Conservation (phyloP, 2,888 invertebrate species). For the Drosophila subsilvestris region DNA sequence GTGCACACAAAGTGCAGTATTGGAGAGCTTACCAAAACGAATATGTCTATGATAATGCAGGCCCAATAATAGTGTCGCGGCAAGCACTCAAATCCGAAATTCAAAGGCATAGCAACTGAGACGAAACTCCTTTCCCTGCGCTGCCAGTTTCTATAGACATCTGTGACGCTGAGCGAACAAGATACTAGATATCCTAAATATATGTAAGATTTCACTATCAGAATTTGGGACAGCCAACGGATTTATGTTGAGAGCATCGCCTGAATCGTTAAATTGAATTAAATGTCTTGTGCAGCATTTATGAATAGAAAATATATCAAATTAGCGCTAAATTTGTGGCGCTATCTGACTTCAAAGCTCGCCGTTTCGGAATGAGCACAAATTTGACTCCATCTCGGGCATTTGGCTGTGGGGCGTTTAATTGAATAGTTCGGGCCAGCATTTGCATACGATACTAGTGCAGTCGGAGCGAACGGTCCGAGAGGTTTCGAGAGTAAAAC, state of each 20-base stretch:
- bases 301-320: constrained; percentile 73
- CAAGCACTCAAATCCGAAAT: constrained; percentile 44
- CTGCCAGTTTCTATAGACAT: background rate
- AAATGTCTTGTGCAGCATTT: constrained; percentile 62
- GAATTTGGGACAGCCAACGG: constrained; percentile 42
- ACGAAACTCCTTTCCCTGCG: background rate
- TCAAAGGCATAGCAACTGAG: background rate
- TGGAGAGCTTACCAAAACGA: constrained; percentile 38
- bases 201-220: constrained; percentile 30
- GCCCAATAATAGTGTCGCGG: constrained; percentile 37
- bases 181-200: background rate
- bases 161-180: background rate
- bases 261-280: constrained; percentile 62
- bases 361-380: constrained; percentile 56
- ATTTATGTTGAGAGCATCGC: constrained; percentile 36
- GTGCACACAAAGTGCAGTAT: background rate
- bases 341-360: constrained; percentile 63
- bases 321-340: constrained; percentile 65
- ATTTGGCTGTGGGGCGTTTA: constrained; percentile 77
- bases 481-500: constrained; percentile 19
- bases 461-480: constrained; percentile 1
- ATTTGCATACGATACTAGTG: constrained; percentile 56
- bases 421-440: constrained; percentile 73
- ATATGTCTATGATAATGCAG: constrained; percentile 44
- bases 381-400: constrained; percentile 36